A percentile compares a stretch with the other conserved stretches of the same genome.
These are phyloP conservation scores for Pseudoatta argentina DNA, from an alignment of 1,140 invertebrate genomes.

Conservation along the genomic window DNA sequence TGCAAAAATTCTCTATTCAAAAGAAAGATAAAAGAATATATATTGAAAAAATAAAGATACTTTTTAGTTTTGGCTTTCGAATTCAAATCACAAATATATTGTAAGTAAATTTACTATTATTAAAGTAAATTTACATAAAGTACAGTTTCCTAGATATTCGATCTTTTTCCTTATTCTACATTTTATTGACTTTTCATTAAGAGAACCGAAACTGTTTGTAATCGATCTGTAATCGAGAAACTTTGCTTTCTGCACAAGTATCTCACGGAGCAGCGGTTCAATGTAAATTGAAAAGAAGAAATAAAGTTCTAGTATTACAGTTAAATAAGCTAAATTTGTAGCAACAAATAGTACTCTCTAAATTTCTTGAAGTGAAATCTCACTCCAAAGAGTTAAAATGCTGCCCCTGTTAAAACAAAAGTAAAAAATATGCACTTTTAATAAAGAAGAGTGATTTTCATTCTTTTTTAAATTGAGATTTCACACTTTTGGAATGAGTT, in stretches of 20 bases:
- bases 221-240: neutral
- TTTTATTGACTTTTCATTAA: neutral
- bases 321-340: neutral
- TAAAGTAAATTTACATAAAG: neutral
- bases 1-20: neutral
- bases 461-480: too few relatives aligned
- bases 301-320: slow-evolving; percentile 6
- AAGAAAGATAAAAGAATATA: neutral
- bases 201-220: neutral
- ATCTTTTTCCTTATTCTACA: neutral
- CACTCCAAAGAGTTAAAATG: too few relatives aligned
- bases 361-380: too few relatives aligned
- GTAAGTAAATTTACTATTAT: neutral
- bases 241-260: neutral
- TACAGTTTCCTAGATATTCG: neutral
- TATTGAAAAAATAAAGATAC: neutral
- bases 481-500: too few relatives aligned
- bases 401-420: too few relatives aligned
- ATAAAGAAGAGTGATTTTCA: too few relatives aligned
- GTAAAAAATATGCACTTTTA: too few relatives aligned
- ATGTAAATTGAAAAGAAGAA: neutral
- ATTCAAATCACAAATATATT: neutral
- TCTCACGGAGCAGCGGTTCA: neutral
- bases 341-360: too few relatives aligned
- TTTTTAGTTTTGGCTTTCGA: neutral